Conservation (phyloP, 2,113 vertebrate species). For the Dinomys branickii region DNA sequence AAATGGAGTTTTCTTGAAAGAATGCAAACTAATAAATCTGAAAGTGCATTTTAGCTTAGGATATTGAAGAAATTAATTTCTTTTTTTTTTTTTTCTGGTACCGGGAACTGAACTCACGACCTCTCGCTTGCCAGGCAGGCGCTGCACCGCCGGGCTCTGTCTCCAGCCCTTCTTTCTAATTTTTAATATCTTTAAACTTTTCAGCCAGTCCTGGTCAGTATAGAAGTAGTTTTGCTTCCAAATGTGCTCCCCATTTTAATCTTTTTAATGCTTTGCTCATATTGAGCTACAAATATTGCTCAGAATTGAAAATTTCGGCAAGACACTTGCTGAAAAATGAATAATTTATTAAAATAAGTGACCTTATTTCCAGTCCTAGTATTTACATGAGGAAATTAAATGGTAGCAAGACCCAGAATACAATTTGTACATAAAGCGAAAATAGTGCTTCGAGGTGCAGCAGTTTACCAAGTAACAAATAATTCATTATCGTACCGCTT, state of each 20-base stretch:
- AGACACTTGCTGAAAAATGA: neutral
- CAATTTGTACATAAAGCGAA: conserved; percentile 25
- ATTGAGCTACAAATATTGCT: conserved; percentile 82
- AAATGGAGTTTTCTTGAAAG: neutral
- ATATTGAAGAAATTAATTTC: neutral
- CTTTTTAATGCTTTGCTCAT: conserved; percentile 74
- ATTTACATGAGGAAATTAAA: neutral
- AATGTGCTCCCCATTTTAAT: conserved; percentile 73
- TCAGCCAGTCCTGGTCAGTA: conserved; percentile 64
- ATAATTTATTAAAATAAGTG: neutral
- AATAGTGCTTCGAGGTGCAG: conserved; percentile 25
- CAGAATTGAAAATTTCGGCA: conserved; percentile 68
- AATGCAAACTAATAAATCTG: neutral
- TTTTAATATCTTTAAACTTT: conserved; percentile 63
- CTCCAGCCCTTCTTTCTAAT: neutral
- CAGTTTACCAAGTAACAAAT: conserved; percentile 56
- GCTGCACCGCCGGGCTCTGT: too few species aligned
- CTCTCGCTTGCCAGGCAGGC: too few species aligned
- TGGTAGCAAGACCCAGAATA: neutral
- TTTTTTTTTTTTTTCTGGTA: neutral
- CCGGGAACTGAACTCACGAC: too few species aligned
- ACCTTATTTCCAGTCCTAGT: neutral
- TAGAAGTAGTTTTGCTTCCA: conserved; percentile 75
- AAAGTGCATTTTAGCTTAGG: neutral
- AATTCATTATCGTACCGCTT: conserved; percentile 74